Conservation (phyloP, 2,113 vertebrate species). For the Prunella himalayana region DNA sequence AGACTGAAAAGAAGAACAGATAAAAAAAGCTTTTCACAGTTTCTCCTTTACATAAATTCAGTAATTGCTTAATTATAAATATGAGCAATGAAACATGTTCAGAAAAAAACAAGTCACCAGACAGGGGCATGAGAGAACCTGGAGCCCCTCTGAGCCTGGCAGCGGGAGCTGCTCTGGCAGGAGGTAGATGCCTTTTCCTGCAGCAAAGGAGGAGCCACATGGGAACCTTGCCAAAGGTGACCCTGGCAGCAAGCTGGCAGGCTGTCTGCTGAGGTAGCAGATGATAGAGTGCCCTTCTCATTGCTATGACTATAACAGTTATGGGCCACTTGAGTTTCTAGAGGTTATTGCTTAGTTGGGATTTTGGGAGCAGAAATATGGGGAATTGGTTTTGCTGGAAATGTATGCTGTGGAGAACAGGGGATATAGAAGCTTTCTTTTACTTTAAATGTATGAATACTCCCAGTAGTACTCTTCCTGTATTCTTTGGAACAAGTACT, state of each 20-base stretch:
- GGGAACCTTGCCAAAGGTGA: not conserved
- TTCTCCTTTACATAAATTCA: not conserved
- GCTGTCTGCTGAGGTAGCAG: not conserved
- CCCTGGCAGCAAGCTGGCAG: not conserved
- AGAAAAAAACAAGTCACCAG: not conserved
- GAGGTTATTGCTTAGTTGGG: not conserved
- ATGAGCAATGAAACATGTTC: not conserved
- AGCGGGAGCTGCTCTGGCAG: not conserved
- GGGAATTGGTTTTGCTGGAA: not conserved
- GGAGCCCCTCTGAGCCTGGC: not conserved
- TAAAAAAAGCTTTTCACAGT: not conserved
- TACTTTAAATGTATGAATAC: not conserved
- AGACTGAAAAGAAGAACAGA: not conserved
- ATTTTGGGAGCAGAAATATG: not conserved
- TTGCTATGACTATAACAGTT: not conserved
- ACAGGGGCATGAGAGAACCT: not conserved
- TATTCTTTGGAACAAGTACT: not conserved
- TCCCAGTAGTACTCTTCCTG: not conserved
- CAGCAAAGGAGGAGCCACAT: rapidly evolving
- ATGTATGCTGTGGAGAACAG: not conserved
- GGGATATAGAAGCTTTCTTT: not conserved
- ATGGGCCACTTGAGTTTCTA: not conserved
- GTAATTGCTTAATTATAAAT: not conserved
- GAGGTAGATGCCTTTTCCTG: not conserved
- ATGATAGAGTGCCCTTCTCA: not conserved